Base-by-base conservation (phyloP, 2,113 vertebrate genomes). In the Archilochus colubris region DNA sequence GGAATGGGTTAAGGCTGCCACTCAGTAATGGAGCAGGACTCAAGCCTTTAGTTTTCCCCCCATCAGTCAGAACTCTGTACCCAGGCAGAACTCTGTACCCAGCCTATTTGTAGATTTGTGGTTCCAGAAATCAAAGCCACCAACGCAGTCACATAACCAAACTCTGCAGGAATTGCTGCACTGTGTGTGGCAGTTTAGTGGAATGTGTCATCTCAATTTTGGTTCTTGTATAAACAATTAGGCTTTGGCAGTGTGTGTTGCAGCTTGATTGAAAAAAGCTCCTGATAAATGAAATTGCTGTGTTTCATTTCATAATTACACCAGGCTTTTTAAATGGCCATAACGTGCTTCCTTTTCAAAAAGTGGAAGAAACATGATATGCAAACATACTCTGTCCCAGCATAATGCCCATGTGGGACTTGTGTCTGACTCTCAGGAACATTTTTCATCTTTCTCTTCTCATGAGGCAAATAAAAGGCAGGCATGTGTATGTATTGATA, bases 211-310 rank as follows among this genome's bases (percentile, higher is more conserved):
- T 7, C 27, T 63, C 70, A 64, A 0, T 87, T 90, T 73, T 93
- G 78, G 21, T 80, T 90, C 61, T 59, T 66, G 73, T 59, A 88
- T 84, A 82, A 89, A 74, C 31, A 70, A 54, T 61, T 74, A 76
- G 58, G 24, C 46, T 93, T 80, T 69, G 25, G 68, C 64, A 58
- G 69, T 4, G 31, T 20, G 16, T 57, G 59, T 75, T 81, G 80
- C 76, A 72, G 67, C 83, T 40, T 90, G 83, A 94, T 82, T 89
- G 94, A 80, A 87, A 93, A 91, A 91, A 89, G 48, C 64, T 82
- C 78, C 86, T 3, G 6, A 76, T 89, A 59, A 92, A 91, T 79
- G 57, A 83, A 62, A 86, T 88, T 23, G 72, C 55, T 31, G 4
- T 66, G 66, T 96, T 96, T 87, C 57, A 23, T 93, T 91, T 93